Evolutionary conservation across 2,888 invertebrate genomes (phyloP).

Genomic region (Philonicus albiceps): DNA sequence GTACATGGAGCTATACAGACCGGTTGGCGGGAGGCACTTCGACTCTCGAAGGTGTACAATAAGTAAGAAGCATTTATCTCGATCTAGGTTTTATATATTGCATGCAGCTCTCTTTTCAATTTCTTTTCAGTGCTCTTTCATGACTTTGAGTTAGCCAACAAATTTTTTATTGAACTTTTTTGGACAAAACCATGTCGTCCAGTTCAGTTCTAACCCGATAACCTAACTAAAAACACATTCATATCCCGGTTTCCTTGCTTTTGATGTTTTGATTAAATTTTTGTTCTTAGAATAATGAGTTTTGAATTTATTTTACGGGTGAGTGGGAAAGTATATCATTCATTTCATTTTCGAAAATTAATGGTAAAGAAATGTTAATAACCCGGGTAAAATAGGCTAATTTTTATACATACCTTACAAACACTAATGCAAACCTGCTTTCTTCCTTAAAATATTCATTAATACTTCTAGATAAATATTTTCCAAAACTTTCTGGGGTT

Average conservation of each 20-base stretch:
- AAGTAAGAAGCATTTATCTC: slow-evolving; percentile 39
- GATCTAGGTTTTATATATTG: not conserved
- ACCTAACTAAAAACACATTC: not conserved
- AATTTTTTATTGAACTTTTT: slow-evolving; percentile 7
- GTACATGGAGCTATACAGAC: slow-evolving; percentile 78
- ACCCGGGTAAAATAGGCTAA: too few relatives aligned
- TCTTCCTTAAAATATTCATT: too few relatives aligned
- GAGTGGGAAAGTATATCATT: not conserved
- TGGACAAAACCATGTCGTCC: not conserved
- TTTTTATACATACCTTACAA: too few relatives aligned
- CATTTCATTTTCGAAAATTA: too few relatives aligned
- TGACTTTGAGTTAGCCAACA: slow-evolving; percentile 17
- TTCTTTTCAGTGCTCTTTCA: slow-evolving; percentile 36
- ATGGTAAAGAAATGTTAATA: too few relatives aligned
- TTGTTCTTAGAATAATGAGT: not conserved
- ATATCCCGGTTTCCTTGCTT: not conserved
- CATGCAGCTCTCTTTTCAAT: slow-evolving; percentile 20
- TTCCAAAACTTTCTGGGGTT: too few relatives aligned
- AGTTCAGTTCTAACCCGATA: not conserved
- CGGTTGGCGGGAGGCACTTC: slow-evolving; percentile 76
- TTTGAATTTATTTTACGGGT: not conserved
- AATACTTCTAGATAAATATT: too few relatives aligned
- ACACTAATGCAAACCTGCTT: too few relatives aligned
- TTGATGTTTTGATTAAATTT: not conserved
- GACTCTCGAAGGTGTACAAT: slow-evolving; percentile 63